Conservation (phyloP, 2,888 invertebrate genomes). For the Anoplius nigerrimus region DNA sequence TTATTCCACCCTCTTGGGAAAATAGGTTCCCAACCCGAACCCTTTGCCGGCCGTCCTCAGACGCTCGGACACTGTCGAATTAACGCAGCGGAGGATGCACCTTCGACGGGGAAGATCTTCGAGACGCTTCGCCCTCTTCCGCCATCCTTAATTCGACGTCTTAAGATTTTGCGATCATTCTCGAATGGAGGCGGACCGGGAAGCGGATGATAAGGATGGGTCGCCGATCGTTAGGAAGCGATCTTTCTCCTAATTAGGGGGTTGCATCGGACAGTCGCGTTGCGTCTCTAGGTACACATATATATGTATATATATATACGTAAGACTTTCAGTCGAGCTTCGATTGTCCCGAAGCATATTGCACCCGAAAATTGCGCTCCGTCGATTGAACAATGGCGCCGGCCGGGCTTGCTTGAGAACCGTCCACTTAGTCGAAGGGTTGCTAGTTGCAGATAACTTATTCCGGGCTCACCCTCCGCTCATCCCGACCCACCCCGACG, state of each 20-base stretch:
- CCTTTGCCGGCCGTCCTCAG: conserved; percentile 49
- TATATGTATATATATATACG: no score
- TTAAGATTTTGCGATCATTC: background rate
- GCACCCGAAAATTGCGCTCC: conserved; percentile 35
- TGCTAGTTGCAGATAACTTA: conserved; percentile 73
- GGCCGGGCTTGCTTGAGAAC: conserved; percentile 66
- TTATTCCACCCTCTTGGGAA: conserved; percentile 68
- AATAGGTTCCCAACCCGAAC: conserved; percentile 66
- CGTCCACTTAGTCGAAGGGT: conserved; percentile 69
- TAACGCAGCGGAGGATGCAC: background rate
- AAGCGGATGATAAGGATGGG: no score
- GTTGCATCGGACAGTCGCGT: no score
- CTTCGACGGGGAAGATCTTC: background rate
- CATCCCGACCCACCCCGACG: conserved; percentile 48
- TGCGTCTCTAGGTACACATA: no score
- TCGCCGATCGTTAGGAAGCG: no score
- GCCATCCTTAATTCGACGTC: background rate
- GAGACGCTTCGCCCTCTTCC: background rate
- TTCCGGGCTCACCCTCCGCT: conserved; percentile 52
- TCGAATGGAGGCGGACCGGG: no score
- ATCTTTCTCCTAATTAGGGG: no score
- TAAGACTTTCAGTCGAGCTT: no score
- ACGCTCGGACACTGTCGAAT: conserved; percentile 7
- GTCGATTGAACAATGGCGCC: conserved; percentile 47
- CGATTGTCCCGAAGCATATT: no score